Base-by-base conservation (phyloP, 2,113 vertebrate genomes). In the Periophthalmus modestus region DNA sequence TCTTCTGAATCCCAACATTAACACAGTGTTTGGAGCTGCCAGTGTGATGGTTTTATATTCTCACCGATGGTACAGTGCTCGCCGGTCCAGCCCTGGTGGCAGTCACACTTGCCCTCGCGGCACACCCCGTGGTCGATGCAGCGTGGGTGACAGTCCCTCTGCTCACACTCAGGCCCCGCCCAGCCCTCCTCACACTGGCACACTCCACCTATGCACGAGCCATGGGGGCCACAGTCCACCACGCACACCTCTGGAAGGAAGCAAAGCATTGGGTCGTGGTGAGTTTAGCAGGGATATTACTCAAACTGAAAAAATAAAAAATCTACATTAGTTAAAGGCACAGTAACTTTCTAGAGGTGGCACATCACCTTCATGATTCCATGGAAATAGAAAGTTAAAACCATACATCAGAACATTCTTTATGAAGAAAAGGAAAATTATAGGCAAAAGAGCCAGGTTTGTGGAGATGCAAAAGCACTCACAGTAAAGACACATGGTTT, bases 1-100 rank as follows among this genome's bases (percentile, higher is more conserved):
- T 59, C 23, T 28, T 59, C 57, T 28, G 57, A 21, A 24, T 3
- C 55, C 21, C 21, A 58, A 12, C 11, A 58, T 43, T 39, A 77
- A 52, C 11, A 46, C n/a, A 63, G 68, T 76, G 81, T 77, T 79
- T 78, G 52, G 77, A 21, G 52, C 11, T 11, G 52, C 2, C 16
- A 55, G 52, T 10, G 87, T 68, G 85, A 78, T 21, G 73, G 39
- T 43, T 9, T 19, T 7, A 9, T 18, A 10, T 19, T 80, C 92
- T 92, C 87, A 99, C 98, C 97, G 72, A 99, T 99, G 74, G 96
- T 98, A 78, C 98, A 99, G 93, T 98, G 97, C 85, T 99, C 98
- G 52, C 98, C 98, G 0, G 96, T 98, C 98, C 98, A 99, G 73
- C 98, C 98, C 86, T 98, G 98, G 92, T 94, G 96, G 81, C 98